A percentile compares a stretch with the other conserved stretches of the same genome.
phyloP scores from a whole-genome alignment of 2,113 vertebrate genomes.

The Lepus timidus region DNA sequence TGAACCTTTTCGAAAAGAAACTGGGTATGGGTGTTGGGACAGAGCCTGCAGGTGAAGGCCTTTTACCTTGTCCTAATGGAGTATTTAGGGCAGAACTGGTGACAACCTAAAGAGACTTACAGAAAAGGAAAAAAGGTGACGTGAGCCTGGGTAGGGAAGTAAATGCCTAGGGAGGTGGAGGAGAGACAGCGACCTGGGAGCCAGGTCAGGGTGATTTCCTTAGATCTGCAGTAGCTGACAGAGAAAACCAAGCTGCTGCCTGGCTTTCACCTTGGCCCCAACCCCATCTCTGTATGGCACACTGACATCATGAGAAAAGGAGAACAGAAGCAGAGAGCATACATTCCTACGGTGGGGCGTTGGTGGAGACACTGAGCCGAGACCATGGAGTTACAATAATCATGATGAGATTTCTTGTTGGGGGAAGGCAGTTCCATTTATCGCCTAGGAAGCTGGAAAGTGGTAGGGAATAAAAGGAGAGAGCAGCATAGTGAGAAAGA shows the following conservation, averaged over 20 bases:
- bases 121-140: not conserved
- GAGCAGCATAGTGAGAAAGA: not conserved
- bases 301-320: not conserved
- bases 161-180: not conserved
- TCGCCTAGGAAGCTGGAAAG: not conserved
- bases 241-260: conserved; percentile 1
- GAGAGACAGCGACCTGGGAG: not conserved
- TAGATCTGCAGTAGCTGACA: not conserved
- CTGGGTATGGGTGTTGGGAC: not conserved
- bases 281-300: not conserved
- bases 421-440: not conserved
- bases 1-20: not conserved
- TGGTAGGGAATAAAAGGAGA: conserved; percentile 46
- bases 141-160: not conserved
- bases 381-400: not conserved
- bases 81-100: not conserved
- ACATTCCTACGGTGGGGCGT: not conserved
- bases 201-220: not conserved
- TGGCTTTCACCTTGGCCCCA: not conserved
- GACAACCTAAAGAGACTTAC: not conserved
- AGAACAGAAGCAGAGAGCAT: not conserved
- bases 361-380: too few relatives aligned
- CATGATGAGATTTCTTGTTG: not conserved
- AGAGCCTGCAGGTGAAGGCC: not conserved
- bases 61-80: not conserved